Base-by-base conservation (phyloP, 1,140 invertebrate genomes). In the Euwallacea fornicatus region DNA sequence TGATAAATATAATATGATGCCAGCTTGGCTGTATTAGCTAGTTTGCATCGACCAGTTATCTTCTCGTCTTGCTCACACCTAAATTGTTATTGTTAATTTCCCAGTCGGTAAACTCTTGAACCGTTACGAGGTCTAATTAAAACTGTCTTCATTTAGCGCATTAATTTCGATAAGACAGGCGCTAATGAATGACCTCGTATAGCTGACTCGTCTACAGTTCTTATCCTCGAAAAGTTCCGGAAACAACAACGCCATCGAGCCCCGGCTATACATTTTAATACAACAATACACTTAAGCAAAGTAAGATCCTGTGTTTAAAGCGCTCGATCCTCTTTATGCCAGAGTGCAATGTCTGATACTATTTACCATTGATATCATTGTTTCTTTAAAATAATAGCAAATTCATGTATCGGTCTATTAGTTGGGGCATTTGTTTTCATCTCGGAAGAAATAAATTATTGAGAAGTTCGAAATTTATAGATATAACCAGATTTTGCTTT, bases 391-490 rank as follows among this genome's bases (percentile, higher is more conserved):
- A 83, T 82, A 83, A 83, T 83, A 83, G 82, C 82, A 77, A 78
- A 83, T 82, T 81, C 82, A 79, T 83, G 82, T 83, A 83, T 73
- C 80, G 78, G 81, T 82, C 81, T 82, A 83, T 83, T 83, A 83
- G 81, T 78, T 82, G 81, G 81, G 78, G 82, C 79, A 83, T 83
- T 83, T 83, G 83, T 83, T 83, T 83, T 83, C 82, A 82, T 83
- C 83, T 78, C 73, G 65, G 47, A 42, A 42, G 44, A 62, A 60
- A 69, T 65, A 65, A 65, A 65, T 65, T 50, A 33, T 33, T 33
- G 21, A 4, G 21, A 33, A 33, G 21, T 33, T 33, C 21, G 21
- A 33, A 33, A 33, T 33, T 33, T 33, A 33, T 33, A 33, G 21
- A 33, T 33, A 33, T 33, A 33, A 33, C 21, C 21, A 1, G 21